phyloP scores from a whole-genome alignment of 1,140 invertebrate species.

The Agrilus planipennis region DNA sequence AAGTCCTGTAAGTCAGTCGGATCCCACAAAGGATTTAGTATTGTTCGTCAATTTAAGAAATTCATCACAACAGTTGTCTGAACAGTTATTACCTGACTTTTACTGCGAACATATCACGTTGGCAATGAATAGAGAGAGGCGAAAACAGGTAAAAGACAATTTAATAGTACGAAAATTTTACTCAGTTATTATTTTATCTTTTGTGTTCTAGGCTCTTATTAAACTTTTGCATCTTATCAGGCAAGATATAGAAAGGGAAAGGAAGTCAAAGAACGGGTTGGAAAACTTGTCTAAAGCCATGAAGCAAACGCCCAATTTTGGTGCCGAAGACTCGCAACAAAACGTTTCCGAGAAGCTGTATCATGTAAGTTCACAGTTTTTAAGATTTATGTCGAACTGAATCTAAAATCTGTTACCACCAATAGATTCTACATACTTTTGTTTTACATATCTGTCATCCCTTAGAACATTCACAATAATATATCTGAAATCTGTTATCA shows the following conservation, averaged over 20 bases:
- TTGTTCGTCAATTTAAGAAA: slow-evolving; percentile 46
- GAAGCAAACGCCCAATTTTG: slow-evolving; percentile 78
- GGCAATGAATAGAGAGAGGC: slow-evolving; percentile 81
- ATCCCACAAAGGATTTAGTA: slow-evolving; percentile 61
- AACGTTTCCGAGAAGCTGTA: slow-evolving; percentile 85
- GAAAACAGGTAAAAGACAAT: slow-evolving; percentile 52
- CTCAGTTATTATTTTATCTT: slow-evolving; percentile 6
- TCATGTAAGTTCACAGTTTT: slow-evolving; percentile 50
- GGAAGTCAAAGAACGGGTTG: slow-evolving; percentile 71
- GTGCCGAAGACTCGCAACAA: slow-evolving; percentile 79
- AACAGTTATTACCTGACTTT: slow-evolving; percentile 85
- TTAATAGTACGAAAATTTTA: not conserved
- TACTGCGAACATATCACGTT: slow-evolving; percentile 89
- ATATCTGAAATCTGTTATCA: no score
- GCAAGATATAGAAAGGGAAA: slow-evolving; percentile 74
- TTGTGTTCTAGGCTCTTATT: slow-evolving; percentile 49
- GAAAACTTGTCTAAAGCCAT: slow-evolving; percentile 87
- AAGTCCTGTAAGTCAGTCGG: slow-evolving; percentile 55
- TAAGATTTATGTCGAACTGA: not conserved
- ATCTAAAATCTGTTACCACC: no score
- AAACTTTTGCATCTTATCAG: slow-evolving; percentile 72
- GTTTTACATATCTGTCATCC: no score
- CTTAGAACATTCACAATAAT: slow-evolving; percentile 8
- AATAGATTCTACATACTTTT: no score
- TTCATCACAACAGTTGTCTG: slow-evolving; percentile 41